Evolutionary conservation across 1,140 invertebrate genomes (phyloP).

Genomic region (Drosophila busckii): DNA sequence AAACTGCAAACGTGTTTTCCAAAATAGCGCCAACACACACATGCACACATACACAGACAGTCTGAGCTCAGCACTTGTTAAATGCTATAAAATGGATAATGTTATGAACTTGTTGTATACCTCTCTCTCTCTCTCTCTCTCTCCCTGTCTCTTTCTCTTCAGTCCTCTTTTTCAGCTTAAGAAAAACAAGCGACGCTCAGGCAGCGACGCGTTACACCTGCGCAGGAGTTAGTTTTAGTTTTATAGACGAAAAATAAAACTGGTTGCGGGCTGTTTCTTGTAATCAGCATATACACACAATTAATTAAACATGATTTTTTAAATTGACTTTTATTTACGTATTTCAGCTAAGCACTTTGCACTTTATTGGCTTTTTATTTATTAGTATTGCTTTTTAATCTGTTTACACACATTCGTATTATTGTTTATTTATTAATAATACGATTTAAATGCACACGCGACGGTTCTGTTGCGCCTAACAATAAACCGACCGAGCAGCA

Average conservation of each 20-base stretch:
- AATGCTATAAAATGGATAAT: slow-evolving; percentile 46
- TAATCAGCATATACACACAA: not conserved
- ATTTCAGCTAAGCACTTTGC: slow-evolving; percentile 2
- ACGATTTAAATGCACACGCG: no score
- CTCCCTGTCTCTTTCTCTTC: no score
- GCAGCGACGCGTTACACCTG: slow-evolving; percentile 27
- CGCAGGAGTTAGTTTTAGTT: slow-evolving; percentile 15
- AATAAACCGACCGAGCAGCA: no score
- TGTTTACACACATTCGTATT: no score
- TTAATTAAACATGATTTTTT: no score
- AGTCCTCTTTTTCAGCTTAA: no score
- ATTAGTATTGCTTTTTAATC: no score
- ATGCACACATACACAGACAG: slow-evolving; percentile 8
- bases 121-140: no score
- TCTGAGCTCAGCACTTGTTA: slow-evolving; percentile 16
- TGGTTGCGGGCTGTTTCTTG: not conserved
- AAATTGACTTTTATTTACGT: not conserved
- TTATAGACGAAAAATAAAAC: not conserved
- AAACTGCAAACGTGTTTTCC: slow-evolving; percentile 59
- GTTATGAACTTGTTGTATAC: slow-evolving; percentile 60
- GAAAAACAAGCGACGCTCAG: not conserved
- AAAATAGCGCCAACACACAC: slow-evolving; percentile 29
- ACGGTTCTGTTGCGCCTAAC: no score
- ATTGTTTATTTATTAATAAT: no score
- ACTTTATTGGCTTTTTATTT: no score